phyloP scores from a whole-genome alignment of 2,888 invertebrate genomes.

The Chrysopilus asiliformis region DNA sequence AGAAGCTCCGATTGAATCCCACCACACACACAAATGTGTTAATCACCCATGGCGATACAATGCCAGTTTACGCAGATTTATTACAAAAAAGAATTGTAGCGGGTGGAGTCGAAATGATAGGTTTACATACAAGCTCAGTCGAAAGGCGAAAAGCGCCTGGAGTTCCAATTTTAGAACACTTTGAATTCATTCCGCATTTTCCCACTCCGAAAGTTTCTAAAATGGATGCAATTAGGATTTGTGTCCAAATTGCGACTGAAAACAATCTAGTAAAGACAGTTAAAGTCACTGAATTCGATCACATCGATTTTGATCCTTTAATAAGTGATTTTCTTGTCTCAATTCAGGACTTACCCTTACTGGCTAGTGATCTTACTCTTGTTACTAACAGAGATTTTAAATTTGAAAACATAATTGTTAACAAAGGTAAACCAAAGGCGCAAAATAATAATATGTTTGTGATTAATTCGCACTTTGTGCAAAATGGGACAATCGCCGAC shows the following conservation, averaged over 20 bases:
- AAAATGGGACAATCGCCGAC: constrained; percentile 28
- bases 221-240: constrained; percentile 43
- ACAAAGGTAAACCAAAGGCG: constrained; percentile 44
- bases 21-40: too few relatives aligned
- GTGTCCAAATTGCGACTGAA: constrained; percentile 59
- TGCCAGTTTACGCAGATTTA: constrained; percentile 35
- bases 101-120: constrained; percentile 65
- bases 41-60: too few relatives aligned
- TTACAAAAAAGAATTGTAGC: constrained; percentile 37
- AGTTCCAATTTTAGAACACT: constrained; percentile 62
- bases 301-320: constrained; percentile 38
- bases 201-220: constrained; percentile 20
- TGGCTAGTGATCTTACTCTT: constrained; percentile 51
- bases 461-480: constrained; percentile 20
- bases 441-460: constrained; percentile 28
- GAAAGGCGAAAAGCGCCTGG: constrained; percentile 52
- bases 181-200: constrained; percentile 54
- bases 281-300: constrained; percentile 44
- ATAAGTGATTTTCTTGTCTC: constrained; percentile 43
- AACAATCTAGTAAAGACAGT: constrained; percentile 50
- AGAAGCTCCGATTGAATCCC: constrained; percentile 54
- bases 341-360: constrained; percentile 52
- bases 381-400: constrained; percentile 26
- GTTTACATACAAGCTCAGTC: constrained; percentile 62
- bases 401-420: constrained; percentile 42